Percentiles rank a stretch among this genome's conserved stretches.
Conservation (phyloP, 2,113 vertebrate species). For the Syrmaticus mikado region DNA sequence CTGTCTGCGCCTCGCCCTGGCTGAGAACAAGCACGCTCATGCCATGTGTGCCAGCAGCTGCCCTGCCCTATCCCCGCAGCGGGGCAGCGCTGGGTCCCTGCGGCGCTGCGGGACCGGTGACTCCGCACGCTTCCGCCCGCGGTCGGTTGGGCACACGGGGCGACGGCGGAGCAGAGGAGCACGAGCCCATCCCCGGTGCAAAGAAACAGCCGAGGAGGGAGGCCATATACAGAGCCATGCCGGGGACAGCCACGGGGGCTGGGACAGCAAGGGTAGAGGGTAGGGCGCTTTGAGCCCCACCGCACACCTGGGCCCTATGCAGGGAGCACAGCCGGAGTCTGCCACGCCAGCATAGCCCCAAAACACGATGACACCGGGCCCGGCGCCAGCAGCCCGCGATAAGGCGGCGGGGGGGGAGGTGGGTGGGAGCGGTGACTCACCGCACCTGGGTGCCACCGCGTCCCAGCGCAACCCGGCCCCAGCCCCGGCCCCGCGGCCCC, state of each 20-base stretch:
- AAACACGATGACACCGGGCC: background rate
- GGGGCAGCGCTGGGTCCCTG: accelerated
- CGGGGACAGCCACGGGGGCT: accelerated
- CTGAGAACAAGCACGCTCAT: background rate
- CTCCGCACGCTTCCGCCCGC: slow-evolving; percentile 1
- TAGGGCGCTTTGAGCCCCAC: background rate
- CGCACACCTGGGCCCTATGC: background rate
- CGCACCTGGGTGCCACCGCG: accelerated
- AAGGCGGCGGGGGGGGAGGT: background rate
- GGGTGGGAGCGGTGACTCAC: background rate
- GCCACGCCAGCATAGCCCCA: background rate
- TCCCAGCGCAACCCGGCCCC: background rate
- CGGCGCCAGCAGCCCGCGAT: accelerated
- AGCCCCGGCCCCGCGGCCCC: accelerated
- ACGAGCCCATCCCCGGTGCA: accelerated
- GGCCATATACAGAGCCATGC: accelerated
- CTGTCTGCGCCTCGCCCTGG: background rate
- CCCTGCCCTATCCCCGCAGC: background rate
- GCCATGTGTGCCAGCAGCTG: background rate
- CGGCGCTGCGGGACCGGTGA: background rate
- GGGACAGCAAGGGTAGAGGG: accelerated
- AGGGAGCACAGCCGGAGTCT: accelerated
- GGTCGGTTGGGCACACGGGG: background rate
- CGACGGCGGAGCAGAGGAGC: too few relatives aligned
- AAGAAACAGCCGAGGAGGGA: background rate